These are phyloP conservation scores for Felis catus DNA, from an alignment of 2,113 vertebrate genomes.

Conservation along the genomic window DNA sequence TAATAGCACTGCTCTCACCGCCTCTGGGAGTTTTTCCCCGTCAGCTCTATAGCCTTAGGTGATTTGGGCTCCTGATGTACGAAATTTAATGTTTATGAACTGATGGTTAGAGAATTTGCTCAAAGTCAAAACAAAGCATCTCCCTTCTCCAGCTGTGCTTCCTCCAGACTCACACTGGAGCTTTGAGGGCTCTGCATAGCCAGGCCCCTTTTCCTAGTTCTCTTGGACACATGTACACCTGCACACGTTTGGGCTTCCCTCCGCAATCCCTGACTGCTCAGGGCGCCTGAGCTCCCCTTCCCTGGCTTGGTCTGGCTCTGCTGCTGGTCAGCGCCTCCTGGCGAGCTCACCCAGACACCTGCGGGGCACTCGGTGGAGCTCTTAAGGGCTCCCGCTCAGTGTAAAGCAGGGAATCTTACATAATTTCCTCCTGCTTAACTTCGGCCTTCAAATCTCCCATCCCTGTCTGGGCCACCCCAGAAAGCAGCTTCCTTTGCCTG, in stretches of 20 bases:
- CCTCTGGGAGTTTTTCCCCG: background rate
- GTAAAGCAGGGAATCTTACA: no score
- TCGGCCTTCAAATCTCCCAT: background rate
- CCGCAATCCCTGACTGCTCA: rapidly evolving
- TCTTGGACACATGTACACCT: background rate
- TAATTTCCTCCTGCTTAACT: background rate
- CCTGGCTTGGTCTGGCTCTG: background rate
- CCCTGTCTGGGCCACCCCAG: background rate
- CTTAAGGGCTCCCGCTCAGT: background rate
- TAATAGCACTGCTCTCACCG: rapidly evolving
- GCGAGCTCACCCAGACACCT: rapidly evolving
- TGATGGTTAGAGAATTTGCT: background rate
- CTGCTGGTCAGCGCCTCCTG: background rate
- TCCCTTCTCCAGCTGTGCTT: background rate
- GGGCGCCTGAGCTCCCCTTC: background rate
- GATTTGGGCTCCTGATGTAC: background rate
- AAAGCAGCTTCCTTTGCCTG: background rate
- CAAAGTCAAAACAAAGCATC: background rate
- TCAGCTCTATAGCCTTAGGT: no score
- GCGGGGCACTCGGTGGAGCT: background rate
- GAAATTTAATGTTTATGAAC: background rate
- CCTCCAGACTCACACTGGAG: rapidly evolving
- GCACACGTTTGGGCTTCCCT: background rate
- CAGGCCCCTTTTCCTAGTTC: rapidly evolving
- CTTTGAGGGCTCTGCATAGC: background rate